Evolutionary conservation across 2,888 invertebrate species (phyloP).

Genomic region (Buathra laborator): DNA sequence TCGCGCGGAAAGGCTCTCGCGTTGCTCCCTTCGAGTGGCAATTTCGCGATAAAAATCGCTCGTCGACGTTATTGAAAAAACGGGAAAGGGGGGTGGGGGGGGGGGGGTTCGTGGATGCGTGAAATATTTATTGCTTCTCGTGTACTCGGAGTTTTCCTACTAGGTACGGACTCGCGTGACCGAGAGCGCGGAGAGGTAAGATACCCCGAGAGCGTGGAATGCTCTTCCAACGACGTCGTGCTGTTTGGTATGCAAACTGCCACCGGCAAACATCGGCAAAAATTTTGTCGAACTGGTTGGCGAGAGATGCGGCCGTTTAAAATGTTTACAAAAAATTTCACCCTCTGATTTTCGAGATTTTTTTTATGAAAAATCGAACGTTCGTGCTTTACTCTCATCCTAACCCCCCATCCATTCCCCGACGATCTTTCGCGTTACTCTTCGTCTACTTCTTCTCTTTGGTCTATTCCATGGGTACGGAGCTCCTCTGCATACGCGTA

Average conservation of each 20-base stretch:
- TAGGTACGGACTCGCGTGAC: slow-evolving; percentile 9
- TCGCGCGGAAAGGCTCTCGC: slow-evolving; percentile 38
- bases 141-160: slow-evolving; percentile 2
- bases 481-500: slow-evolving; percentile 56
- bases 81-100: background rate
- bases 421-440: slow-evolving; percentile 6
- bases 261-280: slow-evolving; percentile 27
- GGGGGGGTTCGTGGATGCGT: background rate
- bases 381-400: slow-evolving; percentile 10
- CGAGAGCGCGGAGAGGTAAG: background rate
- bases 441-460: background rate
- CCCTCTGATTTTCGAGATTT: background rate
- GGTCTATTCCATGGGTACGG: slow-evolving; percentile 16
- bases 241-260: slow-evolving; percentile 41
- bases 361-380: slow-evolving; percentile 33
- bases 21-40: slow-evolving; percentile 70
- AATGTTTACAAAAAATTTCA: slow-evolving; percentile 9
- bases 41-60: slow-evolving; percentile 76
- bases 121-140: slow-evolving; percentile 42
- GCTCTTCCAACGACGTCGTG: slow-evolving; percentile 11
- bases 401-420: slow-evolving; percentile 16
- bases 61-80: slow-evolving; percentile 55
- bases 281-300: slow-evolving; percentile 27
- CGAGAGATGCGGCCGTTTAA: slow-evolving; percentile 22
- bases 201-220: slow-evolving; percentile 16